These are phyloP conservation scores for Idaea dimidiata DNA, from an alignment of 2,888 invertebrate species.

Conservation along the genomic window DNA sequence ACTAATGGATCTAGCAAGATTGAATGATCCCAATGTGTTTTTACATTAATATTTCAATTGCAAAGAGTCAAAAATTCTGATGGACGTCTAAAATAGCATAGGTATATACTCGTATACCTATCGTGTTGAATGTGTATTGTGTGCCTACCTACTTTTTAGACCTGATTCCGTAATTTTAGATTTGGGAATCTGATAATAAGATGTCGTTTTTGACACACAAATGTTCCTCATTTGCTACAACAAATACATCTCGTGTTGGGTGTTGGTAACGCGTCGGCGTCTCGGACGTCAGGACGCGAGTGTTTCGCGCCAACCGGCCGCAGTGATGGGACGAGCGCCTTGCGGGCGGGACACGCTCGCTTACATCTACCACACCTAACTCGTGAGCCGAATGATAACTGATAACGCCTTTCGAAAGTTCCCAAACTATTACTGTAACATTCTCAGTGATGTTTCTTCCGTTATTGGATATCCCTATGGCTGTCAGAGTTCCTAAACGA, in stretches of 20 bases:
- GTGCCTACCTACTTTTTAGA: too few relatives aligned
- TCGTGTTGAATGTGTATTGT: too few relatives aligned
- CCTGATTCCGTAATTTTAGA: too few relatives aligned
- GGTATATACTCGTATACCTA: too few relatives aligned
- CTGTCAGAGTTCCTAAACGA: slow-evolving; percentile 19
- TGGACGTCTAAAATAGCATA: too few relatives aligned
- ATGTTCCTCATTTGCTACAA: slow-evolving; percentile 1
- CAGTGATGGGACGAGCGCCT: slow-evolving; percentile 68
- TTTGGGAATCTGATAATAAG: not conserved
- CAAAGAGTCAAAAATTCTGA: too few relatives aligned
- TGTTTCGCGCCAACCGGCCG: slow-evolving; percentile 67
- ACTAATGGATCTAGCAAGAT: too few relatives aligned
- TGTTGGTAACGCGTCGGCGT: slow-evolving; percentile 46
- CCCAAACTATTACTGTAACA: slow-evolving; percentile 19
- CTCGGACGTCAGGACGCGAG: slow-evolving; percentile 51
- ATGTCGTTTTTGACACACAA: not conserved
- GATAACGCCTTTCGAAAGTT: slow-evolving; percentile 26
- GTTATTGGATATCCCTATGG: not conserved
- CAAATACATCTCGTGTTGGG: not conserved
- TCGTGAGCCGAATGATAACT: slow-evolving; percentile 38
- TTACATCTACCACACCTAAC: slow-evolving; percentile 16
- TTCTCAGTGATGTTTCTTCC: not conserved
- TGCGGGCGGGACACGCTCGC: slow-evolving; percentile 62
- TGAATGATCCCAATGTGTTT: too few relatives aligned
- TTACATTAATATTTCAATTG: too few relatives aligned